Percentiles rank a stretch among this genome's conserved stretches.
These are phyloP conservation scores for Panthera tigris DNA, from an alignment of 2,113 vertebrate genomes.

Conservation along the genomic window DNA sequence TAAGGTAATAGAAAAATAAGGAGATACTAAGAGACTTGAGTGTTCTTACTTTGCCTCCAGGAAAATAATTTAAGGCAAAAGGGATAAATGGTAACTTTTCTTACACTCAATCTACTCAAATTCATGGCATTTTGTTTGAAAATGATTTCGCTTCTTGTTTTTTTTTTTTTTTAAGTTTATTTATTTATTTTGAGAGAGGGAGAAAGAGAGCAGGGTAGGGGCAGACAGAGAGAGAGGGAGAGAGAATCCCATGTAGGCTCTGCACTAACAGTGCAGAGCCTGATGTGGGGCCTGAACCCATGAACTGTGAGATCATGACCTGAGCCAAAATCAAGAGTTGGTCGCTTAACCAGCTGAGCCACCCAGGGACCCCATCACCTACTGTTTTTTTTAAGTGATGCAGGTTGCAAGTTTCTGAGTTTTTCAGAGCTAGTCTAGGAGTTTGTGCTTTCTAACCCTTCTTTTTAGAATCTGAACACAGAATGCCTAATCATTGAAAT, in stretches of 20 bases:
- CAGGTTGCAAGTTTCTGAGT: not conserved
- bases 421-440: not conserved
- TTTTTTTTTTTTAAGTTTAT: no score
- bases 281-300: no score
- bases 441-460: not conserved
- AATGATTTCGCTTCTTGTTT: not conserved
- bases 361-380: no score
- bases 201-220: no score
- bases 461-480: not conserved
- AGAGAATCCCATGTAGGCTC: no score
- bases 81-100: not conserved
- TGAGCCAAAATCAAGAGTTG: no score
- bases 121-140: not conserved
- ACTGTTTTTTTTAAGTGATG: not conserved
- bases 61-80: not conserved
- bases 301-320: no score
- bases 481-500: not conserved
- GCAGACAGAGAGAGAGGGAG: no score
- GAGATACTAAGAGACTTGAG: not conserved
- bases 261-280: no score
- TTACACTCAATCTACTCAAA: not conserved
- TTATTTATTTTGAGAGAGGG: no score
- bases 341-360: no score
- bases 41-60: not conserved
- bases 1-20: not conserved